Base-by-base conservation (phyloP, 2,888 invertebrate genomes). In the Hypolimnas misippus region DNA sequence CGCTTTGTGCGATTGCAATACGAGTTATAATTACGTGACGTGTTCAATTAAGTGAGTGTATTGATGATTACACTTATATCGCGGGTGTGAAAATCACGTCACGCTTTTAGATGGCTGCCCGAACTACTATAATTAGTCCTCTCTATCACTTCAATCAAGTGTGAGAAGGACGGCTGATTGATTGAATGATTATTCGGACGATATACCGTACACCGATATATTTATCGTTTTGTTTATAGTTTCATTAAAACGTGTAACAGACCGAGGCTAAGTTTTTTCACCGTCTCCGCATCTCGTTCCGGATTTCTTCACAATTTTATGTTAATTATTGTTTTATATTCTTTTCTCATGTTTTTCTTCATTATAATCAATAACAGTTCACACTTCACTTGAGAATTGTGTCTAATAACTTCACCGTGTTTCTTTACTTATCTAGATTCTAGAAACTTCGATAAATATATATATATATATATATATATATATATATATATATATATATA, bases 191-290 rank as follows among this genome's bases (percentile, higher is more conserved):
- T 70, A 70, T 61, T 70, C 62, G 69, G 71, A 66, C 71, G 67
- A 68, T 69, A 66, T 66, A 66, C 62, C 57, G 49, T 62, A 57
- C 53, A 62, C 54, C 49, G 65, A 68, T 65, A 69, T 71, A 73
- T 73, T 70, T 70, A 73, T 70, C 66, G 62, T 68, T 70, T 69
- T 69, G 71, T 71, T 72, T 72, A 70, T 70, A 71, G 63, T 71
- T 69, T 68, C 70, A 75, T 74, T 74, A 73, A 54, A 67, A 65
- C 62, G 65, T 33, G 65, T 69, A 70, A 62, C 66, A 70, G 72
- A 75, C 72, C 73, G 72, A 57, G 60, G 59, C 63, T 69, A 64
- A 62, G 38, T 59, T 70, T 72, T 69, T 69, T 68, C 62, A 54
- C 59, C 52, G 44, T 52, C 63, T 35, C 56, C 40, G 64, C 60